Base-by-base conservation (phyloP, 2,113 vertebrate species). In the Malurus melanocephalus region DNA sequence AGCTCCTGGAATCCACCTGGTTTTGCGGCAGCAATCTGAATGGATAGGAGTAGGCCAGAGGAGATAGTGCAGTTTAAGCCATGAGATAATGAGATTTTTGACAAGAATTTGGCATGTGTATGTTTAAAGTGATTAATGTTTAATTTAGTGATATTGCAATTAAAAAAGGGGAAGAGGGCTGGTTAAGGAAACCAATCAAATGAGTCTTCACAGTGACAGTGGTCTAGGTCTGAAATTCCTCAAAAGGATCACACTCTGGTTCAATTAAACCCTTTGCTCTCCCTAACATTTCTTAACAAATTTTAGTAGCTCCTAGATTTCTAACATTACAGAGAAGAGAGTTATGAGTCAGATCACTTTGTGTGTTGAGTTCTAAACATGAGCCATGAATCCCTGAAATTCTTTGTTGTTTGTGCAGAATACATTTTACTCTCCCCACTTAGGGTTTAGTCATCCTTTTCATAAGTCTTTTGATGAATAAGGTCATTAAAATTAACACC, bases 291-390 rank as follows among this genome's bases (percentile, higher is more conserved):
- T 67, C 79, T 78, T 68, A 93, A 85, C 11, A 33, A 80, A 80
- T 96, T 93, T 91, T 69, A 62, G 82, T 80, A 94, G 91, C 89
- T 92, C 61, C 75, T 77, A 71, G 81, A 90, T 96, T 94, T 94
- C 75, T 83, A 85, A 69, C 24, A 2, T 77, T 88, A 64, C 71
- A 61, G 60, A 68, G 30, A 64, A 69, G 61, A 69, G 71, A 87
- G 59, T 75, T 93, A 90, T 77, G 80, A 94, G 59, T 93, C 78
- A 94, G 77, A 93, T 94, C 64, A 92, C 88, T 95, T 94, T 83
- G 33, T 68, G 27, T 87, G 42, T 90, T 88, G 78, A 87, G 82
- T 80, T 92, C 85, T 76, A 86, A 83, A 69, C 82, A 85, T 83
- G 67, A 90, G 46, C 86, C 56, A 80, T 76, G 84, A 91, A 69